phyloP scores from a whole-genome alignment of 2,797 vertebrate genomes.

The Sebastes dallii region DNA sequence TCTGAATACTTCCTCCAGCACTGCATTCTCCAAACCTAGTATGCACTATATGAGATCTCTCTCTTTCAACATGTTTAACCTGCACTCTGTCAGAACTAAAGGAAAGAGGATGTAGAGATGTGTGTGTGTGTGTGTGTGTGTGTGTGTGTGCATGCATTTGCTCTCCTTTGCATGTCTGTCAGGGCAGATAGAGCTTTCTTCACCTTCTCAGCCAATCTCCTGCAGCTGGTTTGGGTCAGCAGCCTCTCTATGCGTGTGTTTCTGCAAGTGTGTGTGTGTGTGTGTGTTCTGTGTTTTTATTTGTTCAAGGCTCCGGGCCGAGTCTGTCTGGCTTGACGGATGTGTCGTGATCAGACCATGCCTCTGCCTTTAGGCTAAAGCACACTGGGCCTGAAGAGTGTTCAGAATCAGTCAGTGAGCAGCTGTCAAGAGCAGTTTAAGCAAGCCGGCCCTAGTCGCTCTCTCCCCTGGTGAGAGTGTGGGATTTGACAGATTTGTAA shows the following conservation, averaged over 20 bases:
- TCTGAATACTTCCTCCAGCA: background rate
- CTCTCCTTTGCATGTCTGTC: constrained; percentile 9
- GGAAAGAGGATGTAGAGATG: background rate
- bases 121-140: background rate
- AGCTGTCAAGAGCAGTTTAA: constrained; percentile 60
- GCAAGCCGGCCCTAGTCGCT: constrained; percentile 10
- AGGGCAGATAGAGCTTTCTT: constrained; percentile 17
- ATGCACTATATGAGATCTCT: background rate
- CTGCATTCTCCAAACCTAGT: background rate
- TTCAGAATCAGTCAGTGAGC: constrained; percentile 46
- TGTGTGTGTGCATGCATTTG: background rate
- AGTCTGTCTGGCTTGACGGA: constrained; percentile 55
- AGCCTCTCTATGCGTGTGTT: background rate
- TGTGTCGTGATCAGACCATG: constrained; percentile 46
- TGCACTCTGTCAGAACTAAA: background rate
- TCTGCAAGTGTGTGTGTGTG: background rate
- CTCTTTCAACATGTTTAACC: background rate
- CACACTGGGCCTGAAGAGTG: constrained; percentile 36
- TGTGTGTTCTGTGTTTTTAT: constrained; percentile 28
- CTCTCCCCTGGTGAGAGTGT: constrained; percentile 1
- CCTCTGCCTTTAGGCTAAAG: constrained; percentile 50
- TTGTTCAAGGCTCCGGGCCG: constrained; percentile 33
- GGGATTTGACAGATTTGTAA: constrained; percentile 35
- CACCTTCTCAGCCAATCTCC: constrained; percentile 38
- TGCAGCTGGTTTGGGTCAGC: constrained; percentile 39